A percentile compares a stretch with the other conserved stretches of the same genome.
These are phyloP conservation scores for Pyralis farinalis DNA, from an alignment of 2,888 invertebrate genomes.

Conservation along the genomic window DNA sequence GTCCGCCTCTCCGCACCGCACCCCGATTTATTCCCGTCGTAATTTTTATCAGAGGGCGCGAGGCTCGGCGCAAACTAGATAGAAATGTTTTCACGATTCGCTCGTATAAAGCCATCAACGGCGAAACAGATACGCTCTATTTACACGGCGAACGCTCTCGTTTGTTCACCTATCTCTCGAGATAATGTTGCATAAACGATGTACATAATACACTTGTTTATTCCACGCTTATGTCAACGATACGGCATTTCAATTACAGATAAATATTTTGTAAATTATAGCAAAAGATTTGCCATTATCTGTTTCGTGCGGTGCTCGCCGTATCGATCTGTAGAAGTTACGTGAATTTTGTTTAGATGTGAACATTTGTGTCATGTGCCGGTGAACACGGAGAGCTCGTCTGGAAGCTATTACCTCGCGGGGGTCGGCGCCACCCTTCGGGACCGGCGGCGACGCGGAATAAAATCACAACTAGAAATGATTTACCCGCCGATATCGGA, in stretches of 20 bases:
- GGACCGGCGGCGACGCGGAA: constrained; percentile 50
- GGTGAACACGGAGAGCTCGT: constrained; percentile 49
- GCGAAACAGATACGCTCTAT: constrained; percentile 72
- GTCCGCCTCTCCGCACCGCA: constrained; percentile 38
- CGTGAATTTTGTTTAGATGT: constrained; percentile 68
- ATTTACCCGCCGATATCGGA: constrained; percentile 58
- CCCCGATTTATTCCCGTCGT: constrained; percentile 71
- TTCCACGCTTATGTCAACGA: constrained; percentile 43
- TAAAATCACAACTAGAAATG: constrained; percentile 71
- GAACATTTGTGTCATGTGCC: constrained; percentile 56
- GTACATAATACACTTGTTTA: constrained; percentile 48
- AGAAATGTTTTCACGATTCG: constrained; percentile 74
- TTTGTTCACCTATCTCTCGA: constrained; percentile 65
- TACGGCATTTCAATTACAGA: constrained; percentile 51
- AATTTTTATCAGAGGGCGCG: constrained; percentile 74
- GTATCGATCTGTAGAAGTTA: constrained; percentile 52
- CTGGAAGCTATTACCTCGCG: constrained; percentile 61
- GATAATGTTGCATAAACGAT: constrained; percentile 71
- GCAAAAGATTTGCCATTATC: constrained; percentile 37
- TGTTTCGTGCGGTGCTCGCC: constrained; percentile 48
- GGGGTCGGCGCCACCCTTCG: constrained; percentile 44
- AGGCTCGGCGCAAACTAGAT: constrained; percentile 64
- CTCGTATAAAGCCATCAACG: constrained; percentile 76
- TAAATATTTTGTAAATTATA: constrained; percentile 35
- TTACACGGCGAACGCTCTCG: constrained; percentile 56